A percentile compares a stretch with the other conserved stretches of the same genome.
Conservation (phyloP, 1,140 invertebrate genomes). For the Drosophila jambulina region DNA sequence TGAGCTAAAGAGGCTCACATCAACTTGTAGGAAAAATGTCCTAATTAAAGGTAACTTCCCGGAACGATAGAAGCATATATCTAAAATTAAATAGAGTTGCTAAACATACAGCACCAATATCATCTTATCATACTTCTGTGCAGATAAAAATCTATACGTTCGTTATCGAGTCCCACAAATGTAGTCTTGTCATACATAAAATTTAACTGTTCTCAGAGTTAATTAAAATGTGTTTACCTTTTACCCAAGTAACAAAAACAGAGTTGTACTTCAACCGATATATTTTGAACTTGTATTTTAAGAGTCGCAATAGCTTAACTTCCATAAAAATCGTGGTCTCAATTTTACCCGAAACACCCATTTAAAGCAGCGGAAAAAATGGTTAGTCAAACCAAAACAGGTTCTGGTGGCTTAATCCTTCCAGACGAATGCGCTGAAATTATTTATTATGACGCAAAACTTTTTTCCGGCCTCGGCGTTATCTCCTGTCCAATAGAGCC, state of each 20-base stretch:
- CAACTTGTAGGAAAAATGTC: rapidly evolving
- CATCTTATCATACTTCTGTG: conserved; percentile 7
- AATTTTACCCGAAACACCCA: background rate
- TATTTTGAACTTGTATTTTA: background rate
- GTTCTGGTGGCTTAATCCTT: conserved; percentile 67
- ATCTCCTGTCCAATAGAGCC: conserved; percentile 47
- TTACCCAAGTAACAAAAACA: background rate
- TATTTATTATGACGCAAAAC: conserved; percentile 83
- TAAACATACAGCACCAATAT: background rate
- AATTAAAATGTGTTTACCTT: background rate
- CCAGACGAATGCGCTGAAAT: conserved; percentile 80
- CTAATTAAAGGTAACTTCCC: conserved; percentile 1
- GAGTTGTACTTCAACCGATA: background rate
- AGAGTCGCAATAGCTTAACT: background rate
- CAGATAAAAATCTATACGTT: conserved; percentile 6
- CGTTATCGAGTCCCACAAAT: conserved; percentile 2
- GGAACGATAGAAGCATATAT: background rate
- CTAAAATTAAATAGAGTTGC: background rate
- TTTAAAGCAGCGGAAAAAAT: conserved; percentile 3
- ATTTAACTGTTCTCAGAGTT: background rate
- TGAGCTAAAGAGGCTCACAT: conserved; percentile 93
- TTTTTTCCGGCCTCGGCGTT: conserved; percentile 60
- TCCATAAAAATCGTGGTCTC: background rate
- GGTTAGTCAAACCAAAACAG: conserved; percentile 34
- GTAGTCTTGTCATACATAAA: background rate